Conservation (phyloP, 2,888 invertebrate genomes). For the Himalopsyche tibetana region DNA sequence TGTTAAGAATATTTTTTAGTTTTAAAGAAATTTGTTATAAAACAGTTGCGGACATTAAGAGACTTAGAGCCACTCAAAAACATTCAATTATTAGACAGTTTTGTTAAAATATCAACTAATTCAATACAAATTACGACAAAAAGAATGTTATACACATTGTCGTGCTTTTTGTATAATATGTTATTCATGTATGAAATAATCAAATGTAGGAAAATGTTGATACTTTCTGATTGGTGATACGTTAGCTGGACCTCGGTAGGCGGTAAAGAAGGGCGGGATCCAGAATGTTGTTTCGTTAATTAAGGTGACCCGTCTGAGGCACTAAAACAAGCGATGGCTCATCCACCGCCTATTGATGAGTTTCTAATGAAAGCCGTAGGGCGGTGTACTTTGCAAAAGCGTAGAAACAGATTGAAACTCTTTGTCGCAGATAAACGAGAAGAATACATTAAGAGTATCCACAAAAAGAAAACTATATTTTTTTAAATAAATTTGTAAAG, state of each 20-base stretch:
- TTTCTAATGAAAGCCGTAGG: conserved; percentile 55
- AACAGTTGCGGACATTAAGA: no score
- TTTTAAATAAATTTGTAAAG: no score
- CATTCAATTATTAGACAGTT: no score
- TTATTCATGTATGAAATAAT: no score
- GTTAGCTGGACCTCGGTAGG: conserved; percentile 25
- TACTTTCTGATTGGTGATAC: conserved; percentile 3
- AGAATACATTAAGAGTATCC: not conserved
- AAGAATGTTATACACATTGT: no score
- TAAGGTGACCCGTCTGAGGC: conserved; percentile 55
- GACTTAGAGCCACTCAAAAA: no score
- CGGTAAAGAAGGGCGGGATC: conserved; percentile 4
- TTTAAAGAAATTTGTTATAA: no score
- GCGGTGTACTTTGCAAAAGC: not conserved
- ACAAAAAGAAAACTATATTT: no score
- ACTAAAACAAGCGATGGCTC: conserved; percentile 57
- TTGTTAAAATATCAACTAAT: no score
- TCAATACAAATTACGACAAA: no score
- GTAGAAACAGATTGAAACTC: conserved; percentile 25
- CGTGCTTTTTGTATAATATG: no score
- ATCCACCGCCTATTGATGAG: conserved; percentile 57
- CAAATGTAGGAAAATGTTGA: not conserved
- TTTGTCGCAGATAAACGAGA: not conserved
- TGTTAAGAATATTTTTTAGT: no score
- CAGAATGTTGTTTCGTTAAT: conserved; percentile 55